Evolutionary conservation across 2,888 invertebrate genomes (phyloP), one percentile per base, ranked within the genome.

Genomic region (Dusona sp.): DNA sequence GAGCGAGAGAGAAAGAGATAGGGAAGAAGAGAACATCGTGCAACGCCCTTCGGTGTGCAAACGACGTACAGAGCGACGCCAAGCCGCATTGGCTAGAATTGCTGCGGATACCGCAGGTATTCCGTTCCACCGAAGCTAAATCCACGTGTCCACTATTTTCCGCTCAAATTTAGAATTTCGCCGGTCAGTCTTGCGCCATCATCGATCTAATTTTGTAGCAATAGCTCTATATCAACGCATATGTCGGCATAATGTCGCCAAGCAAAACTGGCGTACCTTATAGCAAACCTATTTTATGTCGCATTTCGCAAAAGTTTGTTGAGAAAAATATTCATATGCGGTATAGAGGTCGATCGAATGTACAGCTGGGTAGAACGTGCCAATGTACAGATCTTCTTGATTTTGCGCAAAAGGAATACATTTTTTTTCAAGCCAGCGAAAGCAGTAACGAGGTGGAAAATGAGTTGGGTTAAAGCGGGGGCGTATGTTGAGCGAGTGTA

Each of bases 391-490:
- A 1, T 16, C 1, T 13, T 61, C n/a, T 25, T 9, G 4, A 61
- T 61, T 61, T 16, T 16, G 25, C 13, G 61, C 22, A 54, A 54
- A 61, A 61, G 16, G 16, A 61, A 61, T 4, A 25, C 11, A 29
- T 61, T 29, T 61, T 72, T 72, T 72, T 51, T 42, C 19, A 42
- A 36, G 51, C 45, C 64, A 22, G 80, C 19, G 42, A 6, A 68
- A 67, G 54, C 11, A 38, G 33, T 48, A 73, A 73, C 70, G 64
- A 72, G 38, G 61, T 42, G 84, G 73, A 84, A 84, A 80, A 80
- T 84, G 80, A 75, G 65, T 61, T 61, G 74, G 48, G 67, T 51
- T 67, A 57, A 74, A 74, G 51, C 42, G 70, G 36, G 61, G 61
- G 51, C 22, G 42, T 16, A 70, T 29, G 70, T 29, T 57, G 64